Percentiles rank a stretch among this genome's conserved stretches.
Evolutionary conservation across 2,113 vertebrate species (phyloP).

Genomic region (Laticauda laticaudata): DNA sequence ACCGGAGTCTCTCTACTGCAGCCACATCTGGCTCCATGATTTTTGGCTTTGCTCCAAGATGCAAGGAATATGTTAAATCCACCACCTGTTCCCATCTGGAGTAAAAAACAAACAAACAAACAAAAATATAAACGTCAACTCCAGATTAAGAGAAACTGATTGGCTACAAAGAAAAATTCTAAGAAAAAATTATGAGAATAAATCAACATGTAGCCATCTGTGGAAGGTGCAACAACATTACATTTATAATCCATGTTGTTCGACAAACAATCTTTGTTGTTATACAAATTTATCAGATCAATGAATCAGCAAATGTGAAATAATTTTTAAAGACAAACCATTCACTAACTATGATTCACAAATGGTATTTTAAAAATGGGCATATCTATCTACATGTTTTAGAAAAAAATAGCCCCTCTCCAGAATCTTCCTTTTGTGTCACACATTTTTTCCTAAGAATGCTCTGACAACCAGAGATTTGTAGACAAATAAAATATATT

Average conservation of each 20-base stretch:
- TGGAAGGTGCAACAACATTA: background rate
- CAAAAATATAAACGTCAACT: background rate
- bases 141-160: background rate
- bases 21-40: constrained; percentile 79
- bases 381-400: background rate
- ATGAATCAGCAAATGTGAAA: background rate
- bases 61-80: constrained; percentile 84
- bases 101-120: background rate
- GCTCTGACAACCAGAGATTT: background rate
- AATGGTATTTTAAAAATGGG: background rate
- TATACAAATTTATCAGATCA: background rate
- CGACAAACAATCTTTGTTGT: background rate
- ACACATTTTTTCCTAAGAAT: background rate
- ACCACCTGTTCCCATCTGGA: constrained; percentile 94
- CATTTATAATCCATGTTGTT: background rate
- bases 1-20: constrained; percentile 90
- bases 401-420: background rate
- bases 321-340: background rate
- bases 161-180: background rate
- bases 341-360: background rate
- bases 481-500: background rate
- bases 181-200: background rate
- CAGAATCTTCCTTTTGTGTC: background rate
- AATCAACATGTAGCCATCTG: background rate
- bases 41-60: constrained; percentile 82